Base-by-base conservation (phyloP, 2,797 vertebrate species). In the Enoplosus armatus region DNA sequence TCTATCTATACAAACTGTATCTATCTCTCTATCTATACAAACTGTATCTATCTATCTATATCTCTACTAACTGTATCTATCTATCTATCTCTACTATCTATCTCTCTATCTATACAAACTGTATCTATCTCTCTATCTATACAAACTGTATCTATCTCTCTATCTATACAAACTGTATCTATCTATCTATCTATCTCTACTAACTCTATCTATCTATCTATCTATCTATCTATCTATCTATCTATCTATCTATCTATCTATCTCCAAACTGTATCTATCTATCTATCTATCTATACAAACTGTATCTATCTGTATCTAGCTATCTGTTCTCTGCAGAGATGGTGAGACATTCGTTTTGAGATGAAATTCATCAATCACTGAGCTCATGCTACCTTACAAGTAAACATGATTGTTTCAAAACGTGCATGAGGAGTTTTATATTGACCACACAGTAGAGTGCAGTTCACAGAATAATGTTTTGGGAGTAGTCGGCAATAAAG, bases 331-430 rank as follows among this genome's bases (percentile, higher is more conserved):
- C 62, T 63, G 22, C 26, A 27, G 29, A 7, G 22, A 24, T 29
- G 27, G 29, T 47, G 45, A 69, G 22, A 37, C 41, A 69, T 59
- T 37, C 6, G 8, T 59, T 83, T 35, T 50, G 8, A 64, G 8
- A 27, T 70, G 22, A 59, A 72, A 37, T 65, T 45, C 35, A n/a
- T n/a, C n/a, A n/a, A n/a, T n/a, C n/a, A 39, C 16, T 31, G 24
- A 16, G 27, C 61, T 70, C 53, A 27, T 60, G 55, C 61, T 61
- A 6, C 7, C n/a, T 45, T 41, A 24, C 6, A 75, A 47, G 43
- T 45, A 80, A 72, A 73, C 22, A 10, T 20, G 11, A 77, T 61
- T 66, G 15, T 55, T 72, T 80, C 5, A 31, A 78, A 74, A 31
- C 18, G 27, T 65, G 53, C 29, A 39, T 24, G 54, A 72, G 27